Evolutionary conservation across 2,888 invertebrate genomes (phyloP).

Genomic region (Cinara cedri): DNA sequence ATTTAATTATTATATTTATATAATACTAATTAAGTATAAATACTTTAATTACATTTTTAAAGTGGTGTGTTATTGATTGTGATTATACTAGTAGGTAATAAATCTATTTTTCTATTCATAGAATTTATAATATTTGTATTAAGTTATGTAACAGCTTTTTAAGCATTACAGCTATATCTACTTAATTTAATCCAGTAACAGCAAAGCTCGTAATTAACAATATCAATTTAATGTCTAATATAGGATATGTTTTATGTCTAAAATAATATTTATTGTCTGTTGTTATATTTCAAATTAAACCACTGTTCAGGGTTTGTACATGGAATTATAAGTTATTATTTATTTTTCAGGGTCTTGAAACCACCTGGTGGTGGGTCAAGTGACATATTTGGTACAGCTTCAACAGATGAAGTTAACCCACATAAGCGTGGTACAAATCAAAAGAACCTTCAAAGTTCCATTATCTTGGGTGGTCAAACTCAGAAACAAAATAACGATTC

Average conservation of each 20-base stretch:
- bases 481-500: constrained; percentile 31
- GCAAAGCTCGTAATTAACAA: neutral
- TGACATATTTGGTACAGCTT: constrained; percentile 65
- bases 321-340: constrained; percentile 27
- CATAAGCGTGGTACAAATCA: constrained; percentile 55
- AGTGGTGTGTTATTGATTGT: neutral
- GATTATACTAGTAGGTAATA: neutral
- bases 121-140: neutral
- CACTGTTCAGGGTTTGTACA: neutral
- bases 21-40: too few relatives aligned
- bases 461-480: constrained; percentile 47
- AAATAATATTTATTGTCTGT: neutral
- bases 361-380: constrained; percentile 64
- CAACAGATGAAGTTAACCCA: constrained; percentile 41
- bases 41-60: too few relatives aligned
- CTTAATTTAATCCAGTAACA: neutral
- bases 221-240: neutral
- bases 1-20: too few relatives aligned
- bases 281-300: neutral
- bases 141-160: neutral
- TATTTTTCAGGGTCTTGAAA: constrained; percentile 64
- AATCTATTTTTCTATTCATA: neutral
- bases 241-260: neutral
- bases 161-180: too few relatives aligned
- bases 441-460: constrained; percentile 51